A percentile compares a stretch with the other conserved stretches of the same genome.
Conservation (phyloP, 2,888 invertebrate genomes). For the Nomada fabriciana region DNA sequence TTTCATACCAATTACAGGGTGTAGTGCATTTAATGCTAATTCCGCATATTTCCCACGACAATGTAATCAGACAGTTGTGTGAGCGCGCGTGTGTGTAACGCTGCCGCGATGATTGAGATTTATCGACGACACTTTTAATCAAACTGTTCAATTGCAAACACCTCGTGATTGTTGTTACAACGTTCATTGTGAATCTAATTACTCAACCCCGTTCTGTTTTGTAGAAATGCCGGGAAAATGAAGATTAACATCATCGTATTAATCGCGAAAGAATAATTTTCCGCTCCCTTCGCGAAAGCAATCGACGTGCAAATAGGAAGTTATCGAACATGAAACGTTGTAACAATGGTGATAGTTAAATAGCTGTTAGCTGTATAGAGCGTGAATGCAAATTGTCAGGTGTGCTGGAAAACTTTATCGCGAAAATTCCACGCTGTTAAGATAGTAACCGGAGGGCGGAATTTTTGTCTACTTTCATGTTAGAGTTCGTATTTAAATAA, state of each 20-base stretch:
- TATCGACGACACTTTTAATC: slow-evolving; percentile 60
- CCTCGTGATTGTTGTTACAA: slow-evolving; percentile 2
- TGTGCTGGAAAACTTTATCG: too few relatives aligned
- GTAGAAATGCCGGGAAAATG: neutral
- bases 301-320: too few relatives aligned
- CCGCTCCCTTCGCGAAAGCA: too few relatives aligned
- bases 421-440: too few relatives aligned
- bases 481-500: too few relatives aligned
- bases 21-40: slow-evolving; percentile 68
- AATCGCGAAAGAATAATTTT: neutral
- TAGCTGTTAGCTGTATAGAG: too few relatives aligned
- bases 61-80: slow-evolving; percentile 64
- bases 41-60: slow-evolving; percentile 62
- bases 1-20: slow-evolving; percentile 65
- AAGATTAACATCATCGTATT: neutral
- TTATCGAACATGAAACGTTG: too few relatives aligned
- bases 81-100: neutral
- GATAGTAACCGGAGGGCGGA: too few relatives aligned
- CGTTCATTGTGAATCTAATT: neutral
- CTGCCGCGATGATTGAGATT: slow-evolving; percentile 55
- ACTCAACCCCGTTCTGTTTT: neutral
- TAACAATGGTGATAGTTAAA: too few relatives aligned
- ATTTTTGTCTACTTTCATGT: too few relatives aligned
- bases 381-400: too few relatives aligned
- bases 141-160: slow-evolving; percentile 40